Evolutionary conservation across 2,888 invertebrate species (phyloP), one percentile per base, ranked within the genome.

Genomic region (Pediacus dermestoides): DNA sequence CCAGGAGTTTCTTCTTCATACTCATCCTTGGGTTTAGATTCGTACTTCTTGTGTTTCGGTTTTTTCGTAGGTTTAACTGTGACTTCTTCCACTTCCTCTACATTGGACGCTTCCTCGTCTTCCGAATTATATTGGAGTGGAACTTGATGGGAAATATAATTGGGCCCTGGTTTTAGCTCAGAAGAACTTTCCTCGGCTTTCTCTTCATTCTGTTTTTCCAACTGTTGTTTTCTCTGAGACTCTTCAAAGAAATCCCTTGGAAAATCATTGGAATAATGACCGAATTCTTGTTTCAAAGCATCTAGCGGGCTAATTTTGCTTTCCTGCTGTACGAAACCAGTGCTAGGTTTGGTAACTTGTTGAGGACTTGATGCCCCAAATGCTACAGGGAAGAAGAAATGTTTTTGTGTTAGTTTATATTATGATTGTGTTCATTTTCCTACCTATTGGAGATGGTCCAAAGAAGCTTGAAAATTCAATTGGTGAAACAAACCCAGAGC

Each of bases 391-490:
- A 40, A 28, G 15, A 4, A 3, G 16, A 30, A 39, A 42, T 35
- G 22, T 23, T 22, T 23, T 36, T 23, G 12, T 22, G 16, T 34
- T 43, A 31, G 39, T 30, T 18, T 41, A 36, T 34, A 26, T 11
- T 27, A 26, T 35, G 14, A 2, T 18, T 28, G 4, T 28, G n/a
- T 7, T n/a, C 6, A 18, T 7, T 16, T 36, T 37, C 38, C 33
- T 36, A 57, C 57, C 51, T 35, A 55, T 28, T 11, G 53, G 44
- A 10, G 51, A 46, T 8, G 50, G 44, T 21, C 33, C 39, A 28
- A 77, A 75, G 55, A 78, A 68, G n/a, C 73, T 67, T 6, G 71
- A 69, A 56, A 77, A 79, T 62, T 78, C 77, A 57, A 75, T 64
- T 8, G 77, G 73, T 44, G 72, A 69, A 13, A 75, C 74, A 12